Evolutionary conservation across 2,888 invertebrate genomes (phyloP).

Genomic region (Geotrupes spiniger): DNA sequence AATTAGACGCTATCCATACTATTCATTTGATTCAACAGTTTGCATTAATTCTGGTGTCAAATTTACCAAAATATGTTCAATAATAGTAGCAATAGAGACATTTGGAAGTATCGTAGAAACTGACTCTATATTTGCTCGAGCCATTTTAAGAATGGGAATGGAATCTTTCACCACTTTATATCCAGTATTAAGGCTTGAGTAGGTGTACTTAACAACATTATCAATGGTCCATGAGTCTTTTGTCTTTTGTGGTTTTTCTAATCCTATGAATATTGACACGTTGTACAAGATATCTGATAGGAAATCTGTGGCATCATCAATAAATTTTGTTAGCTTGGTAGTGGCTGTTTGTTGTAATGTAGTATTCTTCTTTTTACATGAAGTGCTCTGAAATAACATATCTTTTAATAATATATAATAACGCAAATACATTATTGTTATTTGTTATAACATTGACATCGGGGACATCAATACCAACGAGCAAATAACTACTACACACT

Average conservation of each 20-base stretch:
- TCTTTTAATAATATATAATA: not conserved
- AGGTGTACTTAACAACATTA: conserved; percentile 23
- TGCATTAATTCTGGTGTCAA: conserved; percentile 21
- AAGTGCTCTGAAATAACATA: not conserved
- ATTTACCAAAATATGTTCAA: conserved; percentile 14
- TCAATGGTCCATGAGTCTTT: conserved; percentile 21
- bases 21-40: not conserved
- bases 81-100: conserved; percentile 8
- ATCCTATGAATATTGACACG: conserved; percentile 14
- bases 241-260: conserved; percentile 5
- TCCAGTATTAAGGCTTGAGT: conserved; percentile 21
- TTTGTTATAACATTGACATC: too few relatives aligned
- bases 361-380: too few relatives aligned
- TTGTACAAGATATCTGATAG: conserved; percentile 11
- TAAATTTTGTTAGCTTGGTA: conserved; percentile 10
- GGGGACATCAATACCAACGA: too few relatives aligned
- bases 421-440: too few relatives aligned
- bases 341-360: too few relatives aligned
- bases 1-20: too few relatives aligned
- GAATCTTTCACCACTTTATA: conserved; percentile 23
- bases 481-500: too few relatives aligned
- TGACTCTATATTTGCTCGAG: conserved; percentile 20
- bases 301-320: conserved; percentile 11
- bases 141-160: conserved; percentile 22
- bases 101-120: conserved; percentile 17